Percentiles rank a stretch among this genome's conserved stretches.
Conservation (phyloP, 2,113 vertebrate species). For the Strigops habroptila region DNA sequence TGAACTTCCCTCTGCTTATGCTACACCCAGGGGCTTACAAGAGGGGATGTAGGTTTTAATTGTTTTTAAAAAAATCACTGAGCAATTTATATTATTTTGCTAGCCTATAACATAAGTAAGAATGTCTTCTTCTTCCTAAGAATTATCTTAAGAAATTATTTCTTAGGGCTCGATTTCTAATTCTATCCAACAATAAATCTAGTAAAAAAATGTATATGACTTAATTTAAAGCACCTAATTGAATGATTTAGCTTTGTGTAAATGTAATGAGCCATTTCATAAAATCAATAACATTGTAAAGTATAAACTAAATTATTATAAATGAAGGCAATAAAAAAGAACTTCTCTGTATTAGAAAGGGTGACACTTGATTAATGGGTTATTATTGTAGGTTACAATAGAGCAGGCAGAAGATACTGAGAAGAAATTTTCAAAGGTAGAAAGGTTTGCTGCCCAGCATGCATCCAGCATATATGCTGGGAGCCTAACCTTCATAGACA, state of each 20-base stretch:
- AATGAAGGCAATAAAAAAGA: slow-evolving; percentile 66
- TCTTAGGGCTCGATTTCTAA: slow-evolving; percentile 50
- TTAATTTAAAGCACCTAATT: slow-evolving; percentile 65
- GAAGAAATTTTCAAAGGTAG: neutral
- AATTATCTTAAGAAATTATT: slow-evolving; percentile 37
- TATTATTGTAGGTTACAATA: slow-evolving; percentile 31
- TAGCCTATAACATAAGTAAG: neutral
- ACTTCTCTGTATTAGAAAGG: slow-evolving; percentile 35
- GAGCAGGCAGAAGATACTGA: neutral
- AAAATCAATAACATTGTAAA: slow-evolving; percentile 71
- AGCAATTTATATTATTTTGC: neutral
- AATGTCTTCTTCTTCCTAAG: slow-evolving; percentile 1
- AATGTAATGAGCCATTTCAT: slow-evolving; percentile 66
- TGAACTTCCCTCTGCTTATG: neutral
- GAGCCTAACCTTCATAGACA: neutral
- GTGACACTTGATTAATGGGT: slow-evolving; percentile 56
- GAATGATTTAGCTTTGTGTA: slow-evolving; percentile 68
- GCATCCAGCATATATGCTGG: neutral
- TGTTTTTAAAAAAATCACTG: neutral
- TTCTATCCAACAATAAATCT: slow-evolving; percentile 41
- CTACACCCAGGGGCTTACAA: neutral
- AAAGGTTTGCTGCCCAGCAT: neutral
- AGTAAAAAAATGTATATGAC: slow-evolving; percentile 50
- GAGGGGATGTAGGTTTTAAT: neutral
- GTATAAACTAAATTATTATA: slow-evolving; percentile 69